These are phyloP conservation scores for Allophyes oxyacanthae DNA, from an alignment of 2,888 invertebrate species.

Conservation along the genomic window DNA sequence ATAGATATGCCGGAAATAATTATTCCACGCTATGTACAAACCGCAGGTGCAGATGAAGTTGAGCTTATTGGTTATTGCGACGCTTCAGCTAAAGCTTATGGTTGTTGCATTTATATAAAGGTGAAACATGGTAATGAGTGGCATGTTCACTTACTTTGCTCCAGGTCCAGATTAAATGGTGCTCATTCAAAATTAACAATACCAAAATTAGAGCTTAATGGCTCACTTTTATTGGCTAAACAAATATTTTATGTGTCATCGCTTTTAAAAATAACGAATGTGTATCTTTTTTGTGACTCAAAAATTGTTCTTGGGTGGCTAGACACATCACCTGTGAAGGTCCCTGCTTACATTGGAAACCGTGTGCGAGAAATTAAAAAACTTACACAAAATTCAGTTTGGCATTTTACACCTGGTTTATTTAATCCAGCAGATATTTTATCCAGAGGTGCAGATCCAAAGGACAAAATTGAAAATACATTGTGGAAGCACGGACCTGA, in stretches of 20 bases:
- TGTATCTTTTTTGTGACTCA: constrained; percentile 1
- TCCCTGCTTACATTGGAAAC: too few relatives aligned
- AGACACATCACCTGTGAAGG: too few relatives aligned
- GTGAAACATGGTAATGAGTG: constrained; percentile 1
- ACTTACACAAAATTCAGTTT: too few relatives aligned
- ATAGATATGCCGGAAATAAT: not conserved
- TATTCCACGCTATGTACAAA: not conserved
- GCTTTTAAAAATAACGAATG: not conserved
- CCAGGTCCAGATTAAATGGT: constrained; percentile 3
- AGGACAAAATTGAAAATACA: constrained; percentile 1
- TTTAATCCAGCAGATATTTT: constrained; percentile 9
- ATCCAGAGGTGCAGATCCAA: constrained; percentile 1
- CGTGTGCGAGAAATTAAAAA: too few relatives aligned
- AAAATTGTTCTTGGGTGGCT: constrained; percentile 5
- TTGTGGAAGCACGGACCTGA: not conserved
- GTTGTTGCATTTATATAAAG: constrained; percentile 5
- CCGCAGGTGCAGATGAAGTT: not conserved
- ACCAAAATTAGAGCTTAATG: constrained; percentile 9
- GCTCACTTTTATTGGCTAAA: constrained; percentile 2
- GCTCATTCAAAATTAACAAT: constrained; percentile 6
- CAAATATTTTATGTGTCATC: not conserved
- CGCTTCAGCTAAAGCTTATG: constrained; percentile 6
- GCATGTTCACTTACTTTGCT: constrained; percentile 1
- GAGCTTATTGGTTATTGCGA: constrained; percentile 7
- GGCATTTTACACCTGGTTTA: too few relatives aligned